Percentiles rank a stretch among this genome's conserved stretches.
These are phyloP conservation scores for Rhegmatorhina hoffmannsi DNA, from an alignment of 2,113 vertebrate species.

Conservation along the genomic window DNA sequence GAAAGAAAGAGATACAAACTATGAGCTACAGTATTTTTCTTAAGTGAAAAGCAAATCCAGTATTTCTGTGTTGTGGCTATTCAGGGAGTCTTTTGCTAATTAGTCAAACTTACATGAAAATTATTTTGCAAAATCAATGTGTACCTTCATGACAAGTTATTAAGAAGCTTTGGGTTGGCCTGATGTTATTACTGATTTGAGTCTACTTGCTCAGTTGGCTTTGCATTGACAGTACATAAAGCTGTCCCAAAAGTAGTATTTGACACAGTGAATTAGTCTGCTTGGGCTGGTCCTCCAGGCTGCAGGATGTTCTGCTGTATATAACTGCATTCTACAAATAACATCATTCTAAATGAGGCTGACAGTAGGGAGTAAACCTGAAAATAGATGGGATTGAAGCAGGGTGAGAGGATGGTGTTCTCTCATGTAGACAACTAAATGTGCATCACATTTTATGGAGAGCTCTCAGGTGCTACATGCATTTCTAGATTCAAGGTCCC, in stretches of 20 bases:
- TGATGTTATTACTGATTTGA: neutral
- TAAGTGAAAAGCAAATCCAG: neutral
- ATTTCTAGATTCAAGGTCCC: neutral
- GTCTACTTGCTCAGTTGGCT: neutral
- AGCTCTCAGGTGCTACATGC: rapidly evolving
- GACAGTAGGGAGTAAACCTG: neutral
- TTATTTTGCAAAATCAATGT: neutral
- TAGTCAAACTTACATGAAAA: neutral
- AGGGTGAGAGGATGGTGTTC: neutral
- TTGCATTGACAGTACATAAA: neutral
- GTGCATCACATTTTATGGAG: neutral
- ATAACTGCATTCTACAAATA: neutral
- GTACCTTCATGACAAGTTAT: neutral
- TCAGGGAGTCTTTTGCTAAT: neutral
- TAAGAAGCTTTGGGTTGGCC: neutral
- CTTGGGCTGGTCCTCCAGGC: neutral
- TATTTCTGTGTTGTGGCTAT: neutral
- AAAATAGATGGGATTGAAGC: neutral
- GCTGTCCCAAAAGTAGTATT: neutral
- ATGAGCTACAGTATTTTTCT: neutral
- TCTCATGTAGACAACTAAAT: rapidly evolving
- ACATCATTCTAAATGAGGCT: neutral
- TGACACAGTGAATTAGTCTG: neutral
- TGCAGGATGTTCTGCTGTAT: neutral
- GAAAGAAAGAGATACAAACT: neutral